Evolutionary conservation across 2,113 vertebrate species (phyloP), one percentile per base, ranked within the genome.

Genomic region (Halichoeres trimaculatus): DNA sequence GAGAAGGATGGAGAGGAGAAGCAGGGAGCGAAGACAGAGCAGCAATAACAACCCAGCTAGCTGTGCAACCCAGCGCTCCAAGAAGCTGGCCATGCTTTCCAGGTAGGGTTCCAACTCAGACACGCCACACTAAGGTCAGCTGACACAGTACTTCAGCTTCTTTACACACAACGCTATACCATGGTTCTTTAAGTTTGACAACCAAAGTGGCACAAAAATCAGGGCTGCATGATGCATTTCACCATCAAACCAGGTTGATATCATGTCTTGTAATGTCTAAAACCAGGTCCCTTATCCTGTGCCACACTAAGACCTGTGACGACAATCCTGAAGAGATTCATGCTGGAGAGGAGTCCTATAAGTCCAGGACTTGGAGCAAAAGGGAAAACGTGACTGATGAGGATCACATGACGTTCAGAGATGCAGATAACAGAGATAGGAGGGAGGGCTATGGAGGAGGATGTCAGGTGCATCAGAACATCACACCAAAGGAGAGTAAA

Each of bases 241-340:
- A 12, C 8, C 34, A 40, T 38, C 1, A 38, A 45, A 12, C 8
- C 50, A 14, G 7, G 2, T 45, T 54, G 14, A 9, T 48, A 51
- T 8, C 10, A 17, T 45, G 13, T 12, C 1, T 10, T n/a, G 3
- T 41, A 30, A 24, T 10, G 5, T 7, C 20, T 36, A 45, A 40
- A 47, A 56, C 11, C 26, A 95, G 96, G 52, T 96, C 97, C 3
- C 92, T 99, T 47, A 95, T 97, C 53, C 94, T 98, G 40, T 99
- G 97, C 69, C 94, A 94, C 10, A 92, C 95, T 13, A 94, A 91
- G 85, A 93, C 74, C 59, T 95, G 91, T 0, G 96, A 98, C 0
- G 96, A 97, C 0, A 79, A 93, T 61, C 93, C 93, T 0, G 96
- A 97, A 0, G 96, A 96, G 76, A 94, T 90, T 64, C 91, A 84